Evolutionary conservation across 2,888 invertebrate species (phyloP), one percentile per base, ranked within the genome.

Genomic region (Amiota mariae): DNA sequence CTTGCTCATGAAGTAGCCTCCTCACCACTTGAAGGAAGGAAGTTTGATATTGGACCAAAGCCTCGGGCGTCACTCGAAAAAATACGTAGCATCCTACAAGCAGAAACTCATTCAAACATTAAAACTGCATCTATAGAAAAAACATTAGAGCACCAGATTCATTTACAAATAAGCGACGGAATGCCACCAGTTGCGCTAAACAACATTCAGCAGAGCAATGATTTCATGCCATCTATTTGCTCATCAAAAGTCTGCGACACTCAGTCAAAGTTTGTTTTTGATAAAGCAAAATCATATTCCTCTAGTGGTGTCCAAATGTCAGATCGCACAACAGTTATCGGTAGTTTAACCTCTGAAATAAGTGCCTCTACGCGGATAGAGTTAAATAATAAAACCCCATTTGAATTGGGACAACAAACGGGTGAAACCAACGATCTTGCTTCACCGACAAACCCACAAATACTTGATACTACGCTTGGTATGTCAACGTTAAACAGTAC

Each of bases 401-500:
- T 18, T 11, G n/a, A 20, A 18, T 20, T 11, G 18, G 20, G 47
- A 9, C 47, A 10, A 48, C 64, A 66, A 18, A 4, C 36, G 6
- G 36, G 36, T 6, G 36, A 36, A 36, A 13, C 57, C 18, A n/a
- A 36, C 12, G 12, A 18, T 48, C 9, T 47, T 67, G 56, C 10
- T 24, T 56, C 3, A 47, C 72, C 15, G 0, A 66, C 15, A 0
- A 75, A 64, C 4, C 57, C 54, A 0, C 78, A 76, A 24, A 71
- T 79, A 73, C 48, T 88, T 24, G 88, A 89, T 71, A 87, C 88
- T 1, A 89, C 89, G 1, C 76, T 89, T 63, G 84, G 81, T 24
- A 89, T 89, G 88, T 86, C 86, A 67, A 80, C 81, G n/a, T 88
- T 85, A 59, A 88, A 89, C 20, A 73, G 85, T 24, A 80, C 86